Evolutionary conservation across 2,888 invertebrate species (phyloP).

Genomic region (Pycnomerus fuliginosus): DNA sequence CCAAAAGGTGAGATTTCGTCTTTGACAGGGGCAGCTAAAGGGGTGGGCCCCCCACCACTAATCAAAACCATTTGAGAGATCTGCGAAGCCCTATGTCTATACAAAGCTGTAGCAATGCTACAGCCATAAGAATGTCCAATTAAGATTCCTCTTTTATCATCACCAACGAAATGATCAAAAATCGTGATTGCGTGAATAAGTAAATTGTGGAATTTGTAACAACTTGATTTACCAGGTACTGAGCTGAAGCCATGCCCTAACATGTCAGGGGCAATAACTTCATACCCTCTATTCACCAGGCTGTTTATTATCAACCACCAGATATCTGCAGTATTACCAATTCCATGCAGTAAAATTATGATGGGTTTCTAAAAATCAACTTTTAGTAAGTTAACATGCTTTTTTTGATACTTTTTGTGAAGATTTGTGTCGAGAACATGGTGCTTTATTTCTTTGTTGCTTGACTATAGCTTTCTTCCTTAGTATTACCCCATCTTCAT

Average conservation of each 20-base stretch:
- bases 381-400: conserved; percentile 25
- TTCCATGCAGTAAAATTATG: conserved; percentile 67
- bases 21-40: conserved; percentile 61
- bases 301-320: conserved; percentile 62
- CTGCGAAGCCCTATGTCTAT: conserved; percentile 57
- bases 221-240: conserved; percentile 57
- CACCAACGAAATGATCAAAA: conserved; percentile 61
- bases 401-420: conserved; percentile 30
- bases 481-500: conserved; percentile 32
- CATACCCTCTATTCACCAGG: conserved; percentile 60
- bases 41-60: conserved; percentile 68
- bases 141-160: conserved; percentile 55
- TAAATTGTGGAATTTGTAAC: conserved; percentile 62
- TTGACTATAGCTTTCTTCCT: conserved; percentile 18
- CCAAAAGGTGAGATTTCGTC: conserved; percentile 54
- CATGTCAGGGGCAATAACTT: conserved; percentile 66
- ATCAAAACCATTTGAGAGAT: conserved; percentile 64
- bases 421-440: conserved; percentile 12
- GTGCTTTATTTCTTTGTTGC: conserved; percentile 11
- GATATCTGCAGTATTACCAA: conserved; percentile 64
- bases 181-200: conserved; percentile 60
- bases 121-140: conserved; percentile 71
- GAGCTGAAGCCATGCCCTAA: conserved; percentile 68
- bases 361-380: conserved; percentile 51
- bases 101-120: conserved; percentile 63